These are phyloP conservation scores for Neotragus pygmaeus DNA, from an alignment of 2,113 vertebrate genomes.

Conservation along the genomic window DNA sequence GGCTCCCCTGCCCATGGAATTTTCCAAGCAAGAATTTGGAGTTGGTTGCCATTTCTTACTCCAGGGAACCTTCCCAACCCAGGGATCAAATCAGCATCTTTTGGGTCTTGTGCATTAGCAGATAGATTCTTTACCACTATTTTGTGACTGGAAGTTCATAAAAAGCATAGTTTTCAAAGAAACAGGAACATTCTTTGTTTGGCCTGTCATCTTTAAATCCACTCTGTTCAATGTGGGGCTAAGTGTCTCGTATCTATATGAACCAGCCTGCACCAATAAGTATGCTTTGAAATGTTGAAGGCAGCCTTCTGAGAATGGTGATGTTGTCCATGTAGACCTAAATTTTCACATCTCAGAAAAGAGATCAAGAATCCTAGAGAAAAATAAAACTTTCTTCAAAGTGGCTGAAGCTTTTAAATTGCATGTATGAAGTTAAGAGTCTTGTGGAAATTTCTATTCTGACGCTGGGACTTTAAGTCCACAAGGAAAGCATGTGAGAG, in stretches of 20 bases:
- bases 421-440: not conserved
- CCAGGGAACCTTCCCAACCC: not conserved
- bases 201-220: not conserved
- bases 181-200: not conserved
- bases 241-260: not conserved
- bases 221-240: not conserved
- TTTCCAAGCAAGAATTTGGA: not conserved
- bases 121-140: not conserved
- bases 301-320: not conserved
- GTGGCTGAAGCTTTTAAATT: not conserved
- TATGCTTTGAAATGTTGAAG: not conserved
- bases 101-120: not conserved
- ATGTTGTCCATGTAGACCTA: not conserved
- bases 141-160: not conserved
- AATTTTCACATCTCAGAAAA: not conserved
- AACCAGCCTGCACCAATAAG: not conserved
- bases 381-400: not conserved
- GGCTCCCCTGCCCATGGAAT: not conserved
- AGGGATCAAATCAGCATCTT: rapidly evolving
- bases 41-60: not conserved
- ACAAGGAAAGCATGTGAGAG: not conserved
- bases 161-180: not conserved
- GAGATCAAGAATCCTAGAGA: not conserved
- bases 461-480: not conserved
- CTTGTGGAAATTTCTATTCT: not conserved